Conservation (phyloP, 2,113 vertebrate genomes). For the Colossoma macropomum region DNA sequence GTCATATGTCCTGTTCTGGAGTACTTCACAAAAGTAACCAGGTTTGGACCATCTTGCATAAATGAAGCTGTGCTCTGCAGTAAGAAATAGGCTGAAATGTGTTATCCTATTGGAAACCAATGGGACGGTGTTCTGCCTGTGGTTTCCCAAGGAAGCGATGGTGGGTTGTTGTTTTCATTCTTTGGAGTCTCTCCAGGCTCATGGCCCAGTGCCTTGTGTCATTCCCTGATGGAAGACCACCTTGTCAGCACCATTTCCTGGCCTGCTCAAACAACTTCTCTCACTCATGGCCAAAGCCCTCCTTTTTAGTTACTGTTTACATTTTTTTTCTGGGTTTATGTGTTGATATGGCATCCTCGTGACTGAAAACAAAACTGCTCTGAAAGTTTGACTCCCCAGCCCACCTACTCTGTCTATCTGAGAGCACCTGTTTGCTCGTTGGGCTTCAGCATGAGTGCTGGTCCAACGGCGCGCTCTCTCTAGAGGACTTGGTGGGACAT, state of each 20-base stretch:
- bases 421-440: constrained; percentile 46
- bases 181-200: constrained; percentile 35
- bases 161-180: constrained; percentile 37
- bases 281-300: not conserved
- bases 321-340: constrained; percentile 7
- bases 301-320: constrained; percentile 56
- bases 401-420: not conserved
- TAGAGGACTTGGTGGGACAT: constrained; percentile 42
- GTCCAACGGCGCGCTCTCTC: constrained; percentile 51
- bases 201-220: constrained; percentile 13
- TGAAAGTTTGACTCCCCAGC: constrained; percentile 59
- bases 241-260: constrained; percentile 29
- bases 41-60: not conserved
- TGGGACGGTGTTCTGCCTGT: not conserved
- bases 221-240: constrained; percentile 25
- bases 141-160: not conserved
- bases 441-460: constrained; percentile 27
- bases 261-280: constrained; percentile 39
- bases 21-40: not conserved
- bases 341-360: constrained; percentile 24
- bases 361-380: constrained; percentile 10
- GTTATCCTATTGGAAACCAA: not conserved
- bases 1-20: not conserved
- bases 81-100: not conserved
- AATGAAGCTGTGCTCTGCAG: not conserved